phyloP scores from a whole-genome alignment of 2,888 invertebrate species.

The Mesoligia furuncula region DNA sequence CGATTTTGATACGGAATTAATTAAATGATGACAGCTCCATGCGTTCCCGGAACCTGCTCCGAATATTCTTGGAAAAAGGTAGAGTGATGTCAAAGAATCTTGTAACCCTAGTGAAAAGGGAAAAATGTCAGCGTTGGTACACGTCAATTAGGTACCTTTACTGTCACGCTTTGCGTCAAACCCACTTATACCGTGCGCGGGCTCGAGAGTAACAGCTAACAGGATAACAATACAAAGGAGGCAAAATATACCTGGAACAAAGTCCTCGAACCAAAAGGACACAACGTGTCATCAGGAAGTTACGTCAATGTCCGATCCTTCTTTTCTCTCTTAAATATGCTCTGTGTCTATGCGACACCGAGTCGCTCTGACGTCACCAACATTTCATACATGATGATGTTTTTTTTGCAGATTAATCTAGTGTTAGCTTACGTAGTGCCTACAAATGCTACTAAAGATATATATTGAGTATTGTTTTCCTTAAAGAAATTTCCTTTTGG shows the following conservation, averaged over 20 bases:
- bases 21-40: background rate
- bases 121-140: slow-evolving; percentile 28
- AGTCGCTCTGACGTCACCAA: background rate
- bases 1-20: background rate
- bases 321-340: slow-evolving; percentile 10
- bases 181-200: background rate
- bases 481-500: too few relatives aligned
- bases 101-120: background rate
- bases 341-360: background rate
- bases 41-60: background rate
- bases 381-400: background rate
- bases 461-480: background rate
- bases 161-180: slow-evolving; percentile 15
- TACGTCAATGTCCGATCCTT: slow-evolving; percentile 11
- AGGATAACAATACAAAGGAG: slow-evolving; percentile 28
- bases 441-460: background rate
- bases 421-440: too few relatives aligned
- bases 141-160: slow-evolving; percentile 36
- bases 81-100: background rate
- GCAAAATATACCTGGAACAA: slow-evolving; percentile 2
- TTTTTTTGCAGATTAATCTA: background rate
- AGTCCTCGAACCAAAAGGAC: background rate
- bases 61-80: slow-evolving; percentile 1
- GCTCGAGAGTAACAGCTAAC: slow-evolving; percentile 1
- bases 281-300: background rate